Evolutionary conservation across 2,113 vertebrate species (phyloP), one percentile per base, ranked within the genome.

Genomic region (Gallinago media): DNA sequence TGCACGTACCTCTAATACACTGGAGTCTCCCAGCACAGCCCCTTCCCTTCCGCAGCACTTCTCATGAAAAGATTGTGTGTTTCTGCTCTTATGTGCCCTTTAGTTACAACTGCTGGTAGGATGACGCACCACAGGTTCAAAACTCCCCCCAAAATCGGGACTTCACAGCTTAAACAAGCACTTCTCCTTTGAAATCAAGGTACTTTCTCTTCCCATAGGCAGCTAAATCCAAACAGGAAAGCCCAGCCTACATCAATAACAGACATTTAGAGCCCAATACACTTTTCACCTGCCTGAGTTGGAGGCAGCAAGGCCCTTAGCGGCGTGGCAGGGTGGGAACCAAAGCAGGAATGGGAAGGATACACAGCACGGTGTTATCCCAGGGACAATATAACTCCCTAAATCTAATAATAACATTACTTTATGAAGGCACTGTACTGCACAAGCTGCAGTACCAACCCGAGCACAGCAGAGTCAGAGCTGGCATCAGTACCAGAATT

Each of bases 111-210:
- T 5, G 21, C 38, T 7, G 2, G n/a, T 9, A 20, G 11, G 14
- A 34, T 31, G 52, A 87, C 3, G 1, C 34, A 52, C 52, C 16
- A 2, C 19, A 49, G 66, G 31, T 47, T 46, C 67, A 92, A 94
- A 26, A 22, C 0, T 36, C 75, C 59, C 81, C 3, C 10, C 44
- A 81, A 72, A 92, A 76, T 0, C 84, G 92, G 95, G 91, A 94
- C 76, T 97, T 94, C 52, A 94, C 96, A 84, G 63, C 79, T 71
- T 55, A 59, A 74, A 74, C 9, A 25, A 65, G 68, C 65, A 85
- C 54, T 94, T 96, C 91, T 63, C 79, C 80, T 89, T 78, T 67
- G 80, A 86, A 93, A 78, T 22, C 47, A 42, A 72, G 88, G 80
- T 76, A 81, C 77, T 94, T 95, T 93, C 85, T 86, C 52, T 44